Evolutionary conservation across 2,797 vertebrate genomes (phyloP), one percentile per base, ranked within the genome.

Genomic region (Gymnoscopelus braueri): DNA sequence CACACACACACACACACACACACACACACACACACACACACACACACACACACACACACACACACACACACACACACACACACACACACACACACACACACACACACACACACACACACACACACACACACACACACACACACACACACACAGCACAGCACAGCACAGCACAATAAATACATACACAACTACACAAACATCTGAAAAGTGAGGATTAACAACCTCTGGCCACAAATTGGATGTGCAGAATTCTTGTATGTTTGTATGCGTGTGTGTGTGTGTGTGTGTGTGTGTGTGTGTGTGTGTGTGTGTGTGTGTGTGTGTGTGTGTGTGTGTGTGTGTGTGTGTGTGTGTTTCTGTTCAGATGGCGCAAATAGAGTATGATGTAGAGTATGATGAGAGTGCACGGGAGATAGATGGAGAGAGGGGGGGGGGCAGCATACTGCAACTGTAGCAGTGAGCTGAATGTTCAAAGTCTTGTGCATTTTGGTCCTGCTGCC

Each of bases 391-490:
- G 56, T 66, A 62, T 44, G 65, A 57, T 44, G 71, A 50, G 51
- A 9, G 9, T 9, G 54, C 4, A 48, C 3, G 44, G 23, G 35
- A 48, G 23, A 50, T 19, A 9, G 26, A 32, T 12, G 8, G 24
- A 58, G 12, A 32, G 13, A 13, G 56, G 7, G 13, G 26, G 56
- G 56, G 32, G 57, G n/a, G 26, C 2, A 35, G 13, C n/a, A 86
- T 77, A 77, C 11, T 48, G 14, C 6, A 15, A 23, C 19, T 13
- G 23, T 86, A 82, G 77, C 83, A 77, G 56, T 80, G 68, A 80
- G 76, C 79, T 81, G 77, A 81, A 79, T 79, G 84, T 86, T 92
- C 84, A 91, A 89, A 89, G 86, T 84, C 66, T 62, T 74, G 63
- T 52, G 64, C 47, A 78, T 73, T 74, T 76, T 76, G 63, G 54